Conservation (phyloP, 2,888 invertebrate species). For the Labia minor region DNA sequence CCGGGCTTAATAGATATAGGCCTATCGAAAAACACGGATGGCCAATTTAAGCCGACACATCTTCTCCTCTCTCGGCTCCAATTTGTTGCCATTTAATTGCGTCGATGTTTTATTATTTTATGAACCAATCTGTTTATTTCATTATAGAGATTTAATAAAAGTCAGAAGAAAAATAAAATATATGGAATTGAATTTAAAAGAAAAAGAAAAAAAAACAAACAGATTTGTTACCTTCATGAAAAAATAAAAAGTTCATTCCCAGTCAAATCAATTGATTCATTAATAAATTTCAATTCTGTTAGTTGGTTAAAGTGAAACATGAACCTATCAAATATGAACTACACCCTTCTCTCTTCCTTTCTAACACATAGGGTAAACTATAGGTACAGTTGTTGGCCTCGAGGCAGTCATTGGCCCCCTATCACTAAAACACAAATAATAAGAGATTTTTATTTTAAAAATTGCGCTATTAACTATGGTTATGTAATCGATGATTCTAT, state of each 20-base stretch:
- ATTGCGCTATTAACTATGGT: no score
- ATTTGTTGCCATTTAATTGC: slow-evolving; percentile 13
- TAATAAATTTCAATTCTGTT: no score
- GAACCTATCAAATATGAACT: no score
- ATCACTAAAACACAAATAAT: no score
- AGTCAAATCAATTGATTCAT: no score
- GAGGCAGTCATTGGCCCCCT: no score
- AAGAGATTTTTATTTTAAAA: no score
- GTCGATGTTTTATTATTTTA: not conserved
- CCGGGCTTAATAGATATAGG: not conserved
- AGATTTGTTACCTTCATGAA: not conserved
- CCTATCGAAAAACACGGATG: slow-evolving; percentile 1
- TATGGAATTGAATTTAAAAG: not conserved
- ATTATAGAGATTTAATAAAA: not conserved
- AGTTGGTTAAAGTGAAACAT: no score
- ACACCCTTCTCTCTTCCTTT: no score
- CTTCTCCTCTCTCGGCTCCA: not conserved
- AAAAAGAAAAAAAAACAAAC: not conserved
- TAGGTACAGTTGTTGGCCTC: no score
- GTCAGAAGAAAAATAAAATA: not conserved
- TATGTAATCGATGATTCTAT: no score
- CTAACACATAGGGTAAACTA: no score
- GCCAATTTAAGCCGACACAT: slow-evolving; percentile 8
- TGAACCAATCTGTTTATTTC: not conserved
- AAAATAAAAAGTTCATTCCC: not conserved